phyloP scores from a whole-genome alignment of 2,888 invertebrate genomes.

The Polyommatus iphigenia region DNA sequence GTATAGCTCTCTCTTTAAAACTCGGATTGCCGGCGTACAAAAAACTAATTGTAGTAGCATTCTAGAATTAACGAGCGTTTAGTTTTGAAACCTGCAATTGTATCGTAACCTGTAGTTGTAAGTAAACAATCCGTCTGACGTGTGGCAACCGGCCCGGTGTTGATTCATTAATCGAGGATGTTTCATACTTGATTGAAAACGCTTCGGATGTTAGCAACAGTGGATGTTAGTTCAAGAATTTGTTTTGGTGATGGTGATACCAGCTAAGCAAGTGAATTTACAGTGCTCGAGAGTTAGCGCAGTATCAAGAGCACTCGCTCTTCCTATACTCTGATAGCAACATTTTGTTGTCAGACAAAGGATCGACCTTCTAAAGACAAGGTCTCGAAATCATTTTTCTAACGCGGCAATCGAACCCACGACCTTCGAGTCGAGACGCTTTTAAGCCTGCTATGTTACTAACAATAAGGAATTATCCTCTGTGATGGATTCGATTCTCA shows the following conservation, averaged over 20 bases:
- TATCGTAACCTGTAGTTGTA: background rate
- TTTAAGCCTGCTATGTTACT: too few species aligned
- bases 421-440: too few species aligned
- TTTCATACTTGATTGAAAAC: conserved; percentile 22
- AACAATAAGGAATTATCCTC: too few species aligned
- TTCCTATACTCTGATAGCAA: too few species aligned
- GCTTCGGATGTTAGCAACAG: background rate
- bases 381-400: too few species aligned
- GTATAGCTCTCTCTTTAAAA: background rate
- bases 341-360: too few species aligned
- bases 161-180: conserved; percentile 5
- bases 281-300: too few species aligned
- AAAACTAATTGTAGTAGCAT: background rate
- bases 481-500: too few species aligned
- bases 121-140: background rate
- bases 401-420: too few species aligned
- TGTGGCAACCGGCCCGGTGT: background rate
- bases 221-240: background rate
- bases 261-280: background rate
- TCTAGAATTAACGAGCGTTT: background rate
- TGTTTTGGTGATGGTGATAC: background rate
- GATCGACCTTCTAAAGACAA: too few species aligned
- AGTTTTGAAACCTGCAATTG: conserved; percentile 11
- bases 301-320: too few species aligned
- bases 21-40: background rate